A percentile compares a stretch with the other conserved stretches of the same genome.
These are phyloP conservation scores for Tetrao urogallus DNA, from an alignment of 2,113 vertebrate genomes.

Conservation along the genomic window DNA sequence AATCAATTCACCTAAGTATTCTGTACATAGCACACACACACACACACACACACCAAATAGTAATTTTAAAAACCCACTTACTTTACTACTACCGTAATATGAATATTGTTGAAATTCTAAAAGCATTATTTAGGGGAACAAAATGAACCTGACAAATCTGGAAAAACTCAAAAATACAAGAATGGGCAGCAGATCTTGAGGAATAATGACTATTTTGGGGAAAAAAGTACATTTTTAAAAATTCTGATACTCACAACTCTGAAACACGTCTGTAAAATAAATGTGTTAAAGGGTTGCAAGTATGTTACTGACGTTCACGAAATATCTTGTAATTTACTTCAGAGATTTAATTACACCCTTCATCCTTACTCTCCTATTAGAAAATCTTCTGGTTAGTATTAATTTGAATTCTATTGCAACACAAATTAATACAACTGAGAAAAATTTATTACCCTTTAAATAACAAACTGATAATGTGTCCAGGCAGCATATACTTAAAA, in stretches of 20 bases:
- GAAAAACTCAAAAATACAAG: background rate
- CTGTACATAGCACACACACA: background rate
- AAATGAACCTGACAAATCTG: background rate
- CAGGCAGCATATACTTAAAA: background rate
- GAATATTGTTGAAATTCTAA: background rate
- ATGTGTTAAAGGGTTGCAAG: background rate
- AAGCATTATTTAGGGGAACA: background rate
- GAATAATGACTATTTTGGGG: background rate
- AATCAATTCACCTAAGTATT: background rate
- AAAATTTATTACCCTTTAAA: conserved; percentile 40
- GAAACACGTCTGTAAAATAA: background rate
- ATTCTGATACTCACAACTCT: background rate
- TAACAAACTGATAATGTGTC: conserved; percentile 36
- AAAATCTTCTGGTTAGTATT: conserved; percentile 23
- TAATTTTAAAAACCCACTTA: no score
- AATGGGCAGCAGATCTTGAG: background rate
- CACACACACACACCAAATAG: background rate
- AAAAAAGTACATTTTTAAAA: background rate
- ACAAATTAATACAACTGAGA: conserved; percentile 37
- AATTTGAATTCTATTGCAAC: conserved; percentile 49
- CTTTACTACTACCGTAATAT: background rate
- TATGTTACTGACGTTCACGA: background rate
- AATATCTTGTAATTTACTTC: conserved; percentile 10
- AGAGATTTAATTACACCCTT: conserved; percentile 61
- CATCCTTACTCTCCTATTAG: background rate